phyloP scores from a whole-genome alignment of 2,888 invertebrate species.

The Choreutis nemorana region DNA sequence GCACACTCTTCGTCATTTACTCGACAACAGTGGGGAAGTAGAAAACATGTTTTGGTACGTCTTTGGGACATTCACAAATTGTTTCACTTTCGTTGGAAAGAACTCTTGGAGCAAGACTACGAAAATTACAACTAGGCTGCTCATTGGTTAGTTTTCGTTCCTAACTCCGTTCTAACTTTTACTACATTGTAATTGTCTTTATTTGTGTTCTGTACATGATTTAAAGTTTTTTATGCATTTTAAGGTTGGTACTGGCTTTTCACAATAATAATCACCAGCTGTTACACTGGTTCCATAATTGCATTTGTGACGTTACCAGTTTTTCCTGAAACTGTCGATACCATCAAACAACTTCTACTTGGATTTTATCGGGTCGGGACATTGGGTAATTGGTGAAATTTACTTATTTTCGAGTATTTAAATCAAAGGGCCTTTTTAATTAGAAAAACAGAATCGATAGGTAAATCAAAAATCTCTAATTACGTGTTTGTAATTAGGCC shows the following conservation, averaged over 20 bases:
- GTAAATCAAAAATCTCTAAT: too few species aligned
- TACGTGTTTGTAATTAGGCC: too few species aligned
- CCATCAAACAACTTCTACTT: constrained; percentile 69
- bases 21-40: constrained; percentile 74
- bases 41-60: constrained; percentile 91
- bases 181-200: background rate
- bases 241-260: constrained; percentile 84
- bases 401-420: background rate
- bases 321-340: constrained; percentile 78
- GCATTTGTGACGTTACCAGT: constrained; percentile 83
- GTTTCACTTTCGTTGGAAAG: constrained; percentile 74
- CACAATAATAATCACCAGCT: constrained; percentile 83
- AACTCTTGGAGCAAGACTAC: constrained; percentile 76
- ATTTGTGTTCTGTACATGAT: background rate
- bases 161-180: background rate
- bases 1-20: constrained; percentile 69
- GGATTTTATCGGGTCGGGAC: constrained; percentile 77
- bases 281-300: constrained; percentile 85
- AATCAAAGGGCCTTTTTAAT: too few species aligned
- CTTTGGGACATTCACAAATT: constrained; percentile 85
- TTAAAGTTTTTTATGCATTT: constrained; percentile 8
- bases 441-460: too few species aligned
- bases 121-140: constrained; percentile 73
- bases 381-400: constrained; percentile 55
- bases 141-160: constrained; percentile 68